Evolutionary conservation across 2,113 vertebrate species (phyloP).

Genomic region (Telmatochromis bifrenatus): DNA sequence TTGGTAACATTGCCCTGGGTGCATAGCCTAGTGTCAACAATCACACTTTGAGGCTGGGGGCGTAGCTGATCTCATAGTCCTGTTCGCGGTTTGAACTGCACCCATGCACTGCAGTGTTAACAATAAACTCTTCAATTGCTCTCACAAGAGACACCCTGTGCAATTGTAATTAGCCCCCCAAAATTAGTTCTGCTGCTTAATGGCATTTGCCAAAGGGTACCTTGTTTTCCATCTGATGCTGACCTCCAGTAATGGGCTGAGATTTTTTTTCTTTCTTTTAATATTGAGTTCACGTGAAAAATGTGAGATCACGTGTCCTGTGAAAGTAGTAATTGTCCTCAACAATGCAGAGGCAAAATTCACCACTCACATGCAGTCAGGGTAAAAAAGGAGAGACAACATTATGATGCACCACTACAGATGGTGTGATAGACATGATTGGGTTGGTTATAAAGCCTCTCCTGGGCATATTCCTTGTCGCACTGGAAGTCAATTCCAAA

Average conservation of each 20-base stretch:
- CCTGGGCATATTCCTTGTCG: not conserved
- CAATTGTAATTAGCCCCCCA: not conserved
- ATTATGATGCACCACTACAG: not conserved
- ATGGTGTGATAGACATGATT: not conserved
- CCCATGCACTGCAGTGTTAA: slow-evolving; percentile 26
- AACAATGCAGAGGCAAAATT: not conserved
- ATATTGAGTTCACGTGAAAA: not conserved
- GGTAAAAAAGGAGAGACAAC: not conserved
- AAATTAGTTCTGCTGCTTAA: not conserved
- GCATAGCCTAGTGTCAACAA: slow-evolving; percentile 50
- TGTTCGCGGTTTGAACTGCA: slow-evolving; percentile 1
- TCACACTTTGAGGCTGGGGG: slow-evolving; percentile 44
- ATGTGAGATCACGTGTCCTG: not conserved
- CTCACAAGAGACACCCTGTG: not conserved
- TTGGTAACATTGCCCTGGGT: slow-evolving; percentile 22
- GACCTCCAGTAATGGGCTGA: not conserved
- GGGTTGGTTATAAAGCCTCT: not conserved
- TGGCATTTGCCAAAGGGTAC: not conserved
- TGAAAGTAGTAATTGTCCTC: not conserved
- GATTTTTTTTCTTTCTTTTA: not conserved
- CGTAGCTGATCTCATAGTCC: slow-evolving; percentile 20
- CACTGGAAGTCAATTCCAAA: not conserved
- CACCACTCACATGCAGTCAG: not conserved
- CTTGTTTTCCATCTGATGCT: not conserved
- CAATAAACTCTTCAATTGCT: not conserved